Base-by-base conservation (phyloP, 2,113 vertebrate species). In the Clarias batrachus region DNA sequence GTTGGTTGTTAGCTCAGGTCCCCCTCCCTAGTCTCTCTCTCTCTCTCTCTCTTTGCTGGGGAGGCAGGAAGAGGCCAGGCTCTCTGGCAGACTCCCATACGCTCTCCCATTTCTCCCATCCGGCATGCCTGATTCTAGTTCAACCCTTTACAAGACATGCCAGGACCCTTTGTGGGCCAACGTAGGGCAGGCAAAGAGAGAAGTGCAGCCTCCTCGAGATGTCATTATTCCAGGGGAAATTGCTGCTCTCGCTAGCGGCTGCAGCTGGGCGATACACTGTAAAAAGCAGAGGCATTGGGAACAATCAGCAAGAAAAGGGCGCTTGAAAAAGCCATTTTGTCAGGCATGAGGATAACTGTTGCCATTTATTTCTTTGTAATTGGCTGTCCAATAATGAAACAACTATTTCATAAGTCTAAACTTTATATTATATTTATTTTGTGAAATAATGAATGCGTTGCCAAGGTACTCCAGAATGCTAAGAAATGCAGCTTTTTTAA, bases 61-160 rank as follows among this genome's bases (percentile, higher is more conserved):
- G 91, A 92, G 90, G 90, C 92, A 94, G 90, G 90, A 95, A 94
- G 93, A 92, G 92, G 90, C 90, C 92, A 86, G 93, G 93, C 91
- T 94, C 92, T 87, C 89, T 92, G 94, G 93, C 93, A 94, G 52
- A 11, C 6, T 25, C 90, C 94, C 92, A 94, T 90, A 89, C 92
- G 92, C 14, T 0, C 89, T 91, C 94, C 93, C 92, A 76, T 83
- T 85, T 81, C 85, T 85, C 86, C 87, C 91, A 94, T 93, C 93
- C 88, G 84, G 83, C 85, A 79, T 83, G 88, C 85, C 88, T 87
- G 89, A 91, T 92, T 90, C 90, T 62, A 79, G 88, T 90, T 87
- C 78, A 90, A 85, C 90, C 91, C 87, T 77, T 91, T 90, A 91
- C 87, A 92, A 90, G 91, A 91, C 91, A 92, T 92, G 91, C 92